Percentiles rank a stretch among this genome's conserved stretches.
These are phyloP conservation scores for Plecturocebus donacophilus DNA, from an alignment of 2,113 vertebrate species.

Conservation along the genomic window DNA sequence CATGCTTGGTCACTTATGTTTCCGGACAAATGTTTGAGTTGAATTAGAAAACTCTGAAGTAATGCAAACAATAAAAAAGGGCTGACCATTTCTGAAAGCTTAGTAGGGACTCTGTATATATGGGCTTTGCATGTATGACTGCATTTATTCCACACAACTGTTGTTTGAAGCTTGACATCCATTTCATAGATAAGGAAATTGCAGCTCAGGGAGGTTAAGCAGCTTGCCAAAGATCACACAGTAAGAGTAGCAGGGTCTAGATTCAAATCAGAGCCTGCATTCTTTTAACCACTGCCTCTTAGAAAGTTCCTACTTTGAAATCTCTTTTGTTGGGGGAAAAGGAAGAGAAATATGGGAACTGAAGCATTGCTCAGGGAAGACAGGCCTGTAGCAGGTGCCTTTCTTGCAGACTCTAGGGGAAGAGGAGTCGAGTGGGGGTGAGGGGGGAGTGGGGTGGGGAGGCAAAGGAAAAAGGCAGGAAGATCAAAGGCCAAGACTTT, in stretches of 20 bases:
- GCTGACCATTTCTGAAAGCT: neutral
- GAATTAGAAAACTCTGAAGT: neutral
- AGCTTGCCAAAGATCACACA: neutral
- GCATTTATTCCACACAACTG: neutral
- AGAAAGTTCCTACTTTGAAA: neutral
- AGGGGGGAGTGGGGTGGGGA: too few species aligned
- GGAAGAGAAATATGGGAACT: neutral
- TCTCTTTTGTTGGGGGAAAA: neutral
- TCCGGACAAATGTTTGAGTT: conserved; percentile 22
- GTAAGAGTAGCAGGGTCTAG: neutral
- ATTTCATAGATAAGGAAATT: neutral
- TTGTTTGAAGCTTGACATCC: neutral
- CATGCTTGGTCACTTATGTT: neutral
- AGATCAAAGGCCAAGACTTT: neutral
- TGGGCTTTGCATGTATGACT: neutral
- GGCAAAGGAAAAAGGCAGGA: neutral
- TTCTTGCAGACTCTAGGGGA: neutral
- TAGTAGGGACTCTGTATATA: neutral
- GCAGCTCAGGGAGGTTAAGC: neutral
- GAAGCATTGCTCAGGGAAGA: neutral
- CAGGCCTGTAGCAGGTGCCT: neutral
- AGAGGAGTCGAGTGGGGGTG: neutral
- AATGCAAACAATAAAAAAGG: neutral
- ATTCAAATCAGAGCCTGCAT: neutral
- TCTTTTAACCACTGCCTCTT: neutral